Percentiles rank a stretch among this genome's conserved stretches.
phyloP scores from a whole-genome alignment of 2,797 vertebrate species.

The Malurus leucopterus region DNA sequence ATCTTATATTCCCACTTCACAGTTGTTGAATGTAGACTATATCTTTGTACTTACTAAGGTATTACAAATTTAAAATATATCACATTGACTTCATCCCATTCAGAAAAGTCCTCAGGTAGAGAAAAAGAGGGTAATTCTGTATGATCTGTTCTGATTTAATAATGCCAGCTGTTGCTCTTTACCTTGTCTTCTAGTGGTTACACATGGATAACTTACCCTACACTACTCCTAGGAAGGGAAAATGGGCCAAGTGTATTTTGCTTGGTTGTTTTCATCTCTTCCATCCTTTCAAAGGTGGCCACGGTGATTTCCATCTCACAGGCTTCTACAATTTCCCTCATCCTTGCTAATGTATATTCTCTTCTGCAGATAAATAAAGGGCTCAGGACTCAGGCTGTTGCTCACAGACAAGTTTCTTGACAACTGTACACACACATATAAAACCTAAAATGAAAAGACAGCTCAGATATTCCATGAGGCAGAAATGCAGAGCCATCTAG shows the following conservation, averaged over 20 bases:
- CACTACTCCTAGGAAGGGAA: neutral
- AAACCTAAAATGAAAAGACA: neutral
- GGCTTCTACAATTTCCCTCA: neutral
- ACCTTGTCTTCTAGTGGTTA: neutral
- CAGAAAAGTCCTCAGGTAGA: neutral
- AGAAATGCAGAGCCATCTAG: neutral
- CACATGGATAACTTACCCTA: neutral
- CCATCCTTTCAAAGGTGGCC: neutral
- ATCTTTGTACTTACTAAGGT: neutral
- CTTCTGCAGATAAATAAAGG: neutral
- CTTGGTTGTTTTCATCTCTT: neutral
- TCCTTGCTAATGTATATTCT: neutral
- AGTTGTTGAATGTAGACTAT: neutral
- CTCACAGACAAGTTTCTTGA: neutral
- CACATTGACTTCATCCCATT: neutral
- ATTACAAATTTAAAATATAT: neutral
- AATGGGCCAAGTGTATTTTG: neutral
- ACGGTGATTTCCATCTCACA: neutral
- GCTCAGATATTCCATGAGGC: neutral
- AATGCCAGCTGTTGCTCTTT: neutral
- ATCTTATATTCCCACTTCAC: neutral
- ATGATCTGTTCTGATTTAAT: neutral
- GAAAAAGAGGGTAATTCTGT: neutral
- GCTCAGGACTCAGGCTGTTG: neutral
- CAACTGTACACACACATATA: neutral